phyloP scores from a whole-genome alignment of 2,797 vertebrate species.

The Rhabdophis nuchalis region DNA sequence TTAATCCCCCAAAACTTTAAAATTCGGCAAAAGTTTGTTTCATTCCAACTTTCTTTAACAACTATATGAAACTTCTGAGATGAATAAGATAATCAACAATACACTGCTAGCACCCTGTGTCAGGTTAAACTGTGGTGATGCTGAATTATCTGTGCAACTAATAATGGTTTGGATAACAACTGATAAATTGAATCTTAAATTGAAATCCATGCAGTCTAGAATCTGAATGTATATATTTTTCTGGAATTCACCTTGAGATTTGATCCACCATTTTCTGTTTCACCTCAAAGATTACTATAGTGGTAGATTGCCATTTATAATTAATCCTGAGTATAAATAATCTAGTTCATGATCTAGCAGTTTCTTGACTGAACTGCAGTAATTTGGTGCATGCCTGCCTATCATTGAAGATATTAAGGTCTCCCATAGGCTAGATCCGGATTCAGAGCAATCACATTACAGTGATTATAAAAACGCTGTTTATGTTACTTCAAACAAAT shows the following conservation, averaged over 20 bases:
- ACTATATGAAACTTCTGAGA: background rate
- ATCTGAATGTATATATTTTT: background rate
- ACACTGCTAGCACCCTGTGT: background rate
- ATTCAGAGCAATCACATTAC: background rate
- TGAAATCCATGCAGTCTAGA: background rate
- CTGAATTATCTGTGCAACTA: background rate
- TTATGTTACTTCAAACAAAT: background rate
- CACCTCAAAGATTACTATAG: background rate
- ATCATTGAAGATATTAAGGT: background rate
- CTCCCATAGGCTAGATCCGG: too few species aligned
- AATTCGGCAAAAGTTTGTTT: background rate
- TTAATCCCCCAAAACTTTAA: background rate
- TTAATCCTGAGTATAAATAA: background rate
- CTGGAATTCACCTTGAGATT: background rate
- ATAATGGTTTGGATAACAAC: background rate
- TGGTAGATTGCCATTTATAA: background rate
- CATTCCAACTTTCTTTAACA: background rate
- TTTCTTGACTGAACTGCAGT: background rate
- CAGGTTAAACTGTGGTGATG: background rate
- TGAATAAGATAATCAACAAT: background rate
- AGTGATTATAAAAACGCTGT: background rate
- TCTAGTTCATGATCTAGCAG: background rate
- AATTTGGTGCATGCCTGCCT: background rate
- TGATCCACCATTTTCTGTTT: background rate
- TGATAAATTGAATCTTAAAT: background rate